Percentiles rank a stretch among this genome's conserved stretches.
Evolutionary conservation across 2,113 vertebrate species (phyloP).

Genomic region (Erythrolamprus reginae): DNA sequence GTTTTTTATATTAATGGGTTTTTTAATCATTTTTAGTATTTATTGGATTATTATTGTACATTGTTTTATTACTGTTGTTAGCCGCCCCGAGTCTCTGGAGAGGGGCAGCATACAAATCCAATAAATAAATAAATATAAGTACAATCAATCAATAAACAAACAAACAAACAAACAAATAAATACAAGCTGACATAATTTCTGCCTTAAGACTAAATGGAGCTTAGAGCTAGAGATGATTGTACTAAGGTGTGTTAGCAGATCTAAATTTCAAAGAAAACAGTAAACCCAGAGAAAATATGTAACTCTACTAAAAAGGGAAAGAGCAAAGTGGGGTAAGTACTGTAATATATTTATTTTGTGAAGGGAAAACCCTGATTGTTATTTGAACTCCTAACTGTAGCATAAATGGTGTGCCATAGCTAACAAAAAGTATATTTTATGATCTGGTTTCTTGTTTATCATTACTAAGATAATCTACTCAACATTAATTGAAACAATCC

Average conservation of each 20-base stretch:
- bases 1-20: no score
- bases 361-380: not conserved
- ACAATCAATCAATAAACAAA: no score
- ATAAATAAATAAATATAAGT: no score
- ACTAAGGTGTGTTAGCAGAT: not conserved
- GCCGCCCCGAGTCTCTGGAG: no score
- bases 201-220: not conserved
- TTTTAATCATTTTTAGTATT: no score
- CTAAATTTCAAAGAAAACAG: not conserved
- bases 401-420: not conserved
- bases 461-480: not conserved
- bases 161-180: no score
- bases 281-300: not conserved
- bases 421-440: not conserved
- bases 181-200: no score
- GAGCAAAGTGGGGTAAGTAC: not conserved
- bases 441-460: not conserved
- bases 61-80: no score
- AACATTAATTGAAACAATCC: not conserved
- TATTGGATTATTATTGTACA: no score
- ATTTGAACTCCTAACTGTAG: not conserved
- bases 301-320: not conserved
- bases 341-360: not conserved
- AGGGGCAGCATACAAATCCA: no score
- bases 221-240: not conserved